Percentiles rank a stretch among this genome's conserved stretches.
phyloP scores from a whole-genome alignment of 2,113 vertebrate genomes.

The Cromileptes altivelis region DNA sequence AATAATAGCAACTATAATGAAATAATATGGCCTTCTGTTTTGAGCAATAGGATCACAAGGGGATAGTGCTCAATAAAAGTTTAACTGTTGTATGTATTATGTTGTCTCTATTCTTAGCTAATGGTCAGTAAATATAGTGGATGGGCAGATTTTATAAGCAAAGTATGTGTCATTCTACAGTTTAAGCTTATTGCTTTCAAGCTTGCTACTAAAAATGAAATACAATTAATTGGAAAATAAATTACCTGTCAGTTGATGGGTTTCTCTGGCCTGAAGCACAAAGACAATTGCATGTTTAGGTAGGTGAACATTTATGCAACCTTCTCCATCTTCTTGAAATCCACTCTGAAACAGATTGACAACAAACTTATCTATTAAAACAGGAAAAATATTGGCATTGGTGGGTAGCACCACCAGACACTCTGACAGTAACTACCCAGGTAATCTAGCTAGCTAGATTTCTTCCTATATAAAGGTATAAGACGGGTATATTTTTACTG shows the following conservation, averaged over 20 bases:
- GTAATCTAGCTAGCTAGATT: no score
- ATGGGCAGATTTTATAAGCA: background rate
- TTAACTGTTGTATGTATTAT: no score
- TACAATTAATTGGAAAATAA: background rate
- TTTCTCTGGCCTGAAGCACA: slow-evolving; percentile 39
- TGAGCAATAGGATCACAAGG: background rate
- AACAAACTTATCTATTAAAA: background rate
- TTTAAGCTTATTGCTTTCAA: slow-evolving; percentile 23
- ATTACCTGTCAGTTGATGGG: slow-evolving; percentile 17
- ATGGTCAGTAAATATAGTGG: background rate
- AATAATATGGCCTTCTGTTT: background rate
- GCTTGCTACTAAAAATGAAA: slow-evolving; percentile 9
- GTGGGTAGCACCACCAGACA: background rate
- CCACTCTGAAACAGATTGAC: slow-evolving; percentile 14
- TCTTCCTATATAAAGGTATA: background rate
- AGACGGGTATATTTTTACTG: background rate
- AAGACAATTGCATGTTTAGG: slow-evolving; percentile 33
- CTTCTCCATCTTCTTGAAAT: slow-evolving; percentile 37
- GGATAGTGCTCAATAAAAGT: background rate
- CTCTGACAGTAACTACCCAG: no score
- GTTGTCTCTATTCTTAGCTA: no score
- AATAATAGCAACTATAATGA: background rate
- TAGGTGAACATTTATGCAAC: slow-evolving; percentile 16
- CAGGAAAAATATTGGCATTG: background rate
- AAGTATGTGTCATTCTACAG: no score